Percentiles rank a stretch among this genome's conserved stretches.
Conservation (phyloP, 2,797 vertebrate genomes). For the Oreonectes daqikongensis region DNA sequence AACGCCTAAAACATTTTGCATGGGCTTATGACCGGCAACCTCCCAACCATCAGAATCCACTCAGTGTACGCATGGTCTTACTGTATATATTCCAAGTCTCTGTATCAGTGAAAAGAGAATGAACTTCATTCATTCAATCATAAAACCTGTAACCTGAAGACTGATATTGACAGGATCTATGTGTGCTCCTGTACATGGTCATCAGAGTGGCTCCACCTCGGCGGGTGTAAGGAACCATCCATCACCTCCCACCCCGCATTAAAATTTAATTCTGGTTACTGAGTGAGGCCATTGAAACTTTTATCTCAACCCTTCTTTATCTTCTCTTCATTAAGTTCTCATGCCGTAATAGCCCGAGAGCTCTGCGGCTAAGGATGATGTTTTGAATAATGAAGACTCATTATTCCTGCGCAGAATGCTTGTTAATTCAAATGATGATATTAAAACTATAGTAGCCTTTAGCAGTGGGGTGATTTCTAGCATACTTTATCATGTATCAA, state of each 20-base stretch:
- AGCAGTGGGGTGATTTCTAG: constrained; percentile 99
- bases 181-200: constrained; percentile 1
- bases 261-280: constrained; percentile 99
- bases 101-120: no score
- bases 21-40: no score
- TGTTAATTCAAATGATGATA: constrained; percentile 99
- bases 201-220: constrained; percentile 28
- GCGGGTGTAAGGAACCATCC: constrained; percentile 69
- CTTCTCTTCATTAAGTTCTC: constrained; percentile 99
- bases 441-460: constrained; percentile 99
- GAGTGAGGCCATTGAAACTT: constrained; percentile 99
- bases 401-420: constrained; percentile 99
- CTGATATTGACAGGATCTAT: constrained; percentile 3
- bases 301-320: constrained; percentile 99
- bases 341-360: constrained; percentile 99
- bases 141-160: background rate
- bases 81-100: no score
- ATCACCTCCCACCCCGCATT: constrained; percentile 89
- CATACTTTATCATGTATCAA: constrained; percentile 99
- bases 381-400: constrained; percentile 99
- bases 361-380: constrained; percentile 99
- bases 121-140: background rate
- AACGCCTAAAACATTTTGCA: no score
- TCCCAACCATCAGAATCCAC: no score
- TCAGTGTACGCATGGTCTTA: no score